A percentile compares a stretch with the other conserved stretches of the same genome.
These are phyloP conservation scores for Beaufortia kweichowensis DNA, from an alignment of 2,113 vertebrate species.

Conservation along the genomic window DNA sequence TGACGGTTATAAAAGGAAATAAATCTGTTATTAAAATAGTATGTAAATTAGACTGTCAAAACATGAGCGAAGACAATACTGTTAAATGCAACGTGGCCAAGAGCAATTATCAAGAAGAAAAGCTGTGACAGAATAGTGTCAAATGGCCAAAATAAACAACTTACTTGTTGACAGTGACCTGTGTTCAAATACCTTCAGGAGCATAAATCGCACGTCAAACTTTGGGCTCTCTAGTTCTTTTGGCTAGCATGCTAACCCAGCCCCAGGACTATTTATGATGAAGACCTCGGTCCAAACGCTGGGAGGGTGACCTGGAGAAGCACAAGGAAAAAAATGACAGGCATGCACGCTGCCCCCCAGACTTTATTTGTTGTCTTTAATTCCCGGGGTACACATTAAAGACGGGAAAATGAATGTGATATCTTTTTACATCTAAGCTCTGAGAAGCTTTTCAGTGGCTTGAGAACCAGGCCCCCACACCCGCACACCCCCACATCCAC, in stretches of 20 bases:
- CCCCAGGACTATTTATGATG: conserved; percentile 38
- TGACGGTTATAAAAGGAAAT: not conserved
- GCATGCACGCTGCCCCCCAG: conserved; percentile 69
- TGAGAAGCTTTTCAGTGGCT: conserved; percentile 74
- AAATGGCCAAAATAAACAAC: conserved; percentile 48
- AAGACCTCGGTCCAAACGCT: conserved; percentile 51
- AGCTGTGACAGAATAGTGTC: not conserved
- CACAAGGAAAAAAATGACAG: conserved; percentile 69
- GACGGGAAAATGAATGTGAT: conserved; percentile 71
- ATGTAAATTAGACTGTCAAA: conserved; percentile 10
- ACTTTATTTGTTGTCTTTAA: conserved; percentile 77
- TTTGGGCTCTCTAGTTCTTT: conserved; percentile 28
- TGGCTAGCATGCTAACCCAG: conserved; percentile 24
- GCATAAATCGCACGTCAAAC: conserved; percentile 38
- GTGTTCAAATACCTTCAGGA: conserved; percentile 25
- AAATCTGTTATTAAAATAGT: conserved; percentile 29
- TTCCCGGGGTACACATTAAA: conserved; percentile 75
- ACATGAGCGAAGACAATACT: conserved; percentile 28
- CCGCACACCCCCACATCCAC: conserved; percentile 58
- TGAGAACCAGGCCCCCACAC: conserved; percentile 60
- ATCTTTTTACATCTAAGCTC: conserved; percentile 76
- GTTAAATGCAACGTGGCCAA: conserved; percentile 25
- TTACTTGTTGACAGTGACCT: conserved; percentile 49
- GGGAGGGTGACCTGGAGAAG: conserved; percentile 60
- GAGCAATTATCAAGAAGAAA: conserved; percentile 48